A percentile compares a stretch with the other conserved stretches of the same genome.
Conservation (phyloP, 2,888 invertebrate species). For the Luperina testacea region DNA sequence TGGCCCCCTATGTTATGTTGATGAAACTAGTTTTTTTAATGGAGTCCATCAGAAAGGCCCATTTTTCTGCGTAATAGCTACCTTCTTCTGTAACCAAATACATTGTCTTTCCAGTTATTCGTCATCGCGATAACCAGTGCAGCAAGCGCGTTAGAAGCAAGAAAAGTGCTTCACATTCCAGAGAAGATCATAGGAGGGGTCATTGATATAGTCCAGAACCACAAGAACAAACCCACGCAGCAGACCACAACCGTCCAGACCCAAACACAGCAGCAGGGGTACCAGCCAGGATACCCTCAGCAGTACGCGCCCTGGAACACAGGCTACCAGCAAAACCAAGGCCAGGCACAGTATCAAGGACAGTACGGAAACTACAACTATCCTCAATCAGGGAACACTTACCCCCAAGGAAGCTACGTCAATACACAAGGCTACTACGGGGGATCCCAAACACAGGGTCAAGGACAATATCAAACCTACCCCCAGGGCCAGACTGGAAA, state of each 20-base stretch:
- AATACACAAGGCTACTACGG: conserved; percentile 50
- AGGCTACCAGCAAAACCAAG: conserved; percentile 66
- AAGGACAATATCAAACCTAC: conserved; percentile 57
- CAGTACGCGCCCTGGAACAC: conserved; percentile 71
- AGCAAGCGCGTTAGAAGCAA: conserved; percentile 70
- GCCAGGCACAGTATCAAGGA: conserved; percentile 71
- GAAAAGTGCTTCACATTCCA: conserved; percentile 79
- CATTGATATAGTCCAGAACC: conserved; percentile 85
- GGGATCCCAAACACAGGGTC: conserved; percentile 63
- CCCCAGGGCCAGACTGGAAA: conserved; percentile 63
- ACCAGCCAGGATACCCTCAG: conserved; percentile 71
- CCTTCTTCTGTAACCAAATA: neutral
- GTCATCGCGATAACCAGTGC: conserved; percentile 56
- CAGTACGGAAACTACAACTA: conserved; percentile 69
- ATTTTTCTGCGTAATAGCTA: neutral
- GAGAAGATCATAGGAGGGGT: conserved; percentile 87
- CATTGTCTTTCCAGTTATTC: conserved; percentile 68
- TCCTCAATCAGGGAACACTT: conserved; percentile 55
- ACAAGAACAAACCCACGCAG: conserved; percentile 81
- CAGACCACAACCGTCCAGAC: conserved; percentile 40
- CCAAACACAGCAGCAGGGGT: conserved; percentile 64
- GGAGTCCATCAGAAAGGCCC: neutral
- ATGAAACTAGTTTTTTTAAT: neutral
- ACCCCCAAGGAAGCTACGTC: conserved; percentile 61
- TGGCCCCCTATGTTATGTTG: neutral